Evolutionary conservation across 2,113 vertebrate species (phyloP), one percentile per base, ranked within the genome.

Genomic region (Podiceps cristatus): DNA sequence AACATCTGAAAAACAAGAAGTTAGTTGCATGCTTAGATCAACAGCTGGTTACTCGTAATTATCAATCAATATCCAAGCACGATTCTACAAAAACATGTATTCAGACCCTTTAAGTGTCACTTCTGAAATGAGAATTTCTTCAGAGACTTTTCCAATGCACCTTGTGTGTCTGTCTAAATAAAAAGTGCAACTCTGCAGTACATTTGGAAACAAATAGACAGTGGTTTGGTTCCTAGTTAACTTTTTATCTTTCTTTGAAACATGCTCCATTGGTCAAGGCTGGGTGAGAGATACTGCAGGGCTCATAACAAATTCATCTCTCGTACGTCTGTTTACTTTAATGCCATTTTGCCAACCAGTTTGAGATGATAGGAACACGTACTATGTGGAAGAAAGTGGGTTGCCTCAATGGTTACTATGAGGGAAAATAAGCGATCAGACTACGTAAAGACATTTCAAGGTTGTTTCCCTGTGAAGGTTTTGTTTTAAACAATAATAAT

Each of bases 181-280:
- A 80, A 76, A 47, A 0, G 0, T 28, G 2, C 7, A 31, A 18
- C 42, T 83, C 47, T 62, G 27, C 7, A 13, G 19, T 19, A 52
- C 15, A 7, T 73, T 63, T 50, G 58, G 45, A 52, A 81, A 50
- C 52, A 60, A 42, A 50, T 6, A 55, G 29, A 10, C n/a, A 72
- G 10, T 27, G 27, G 15, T 50, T 67, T 13, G 20, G 44, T 40
- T 67, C 33, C 24, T 40, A 22, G 27, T 31, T 66, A 59, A 59
- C 56, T 55, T 82, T 52, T 58, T 42, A 23, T 42, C 55, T 28
- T 35, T 50, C 31, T 78, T 68, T 63, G 49, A 69, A 79, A 16
- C 9, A 5, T 12, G 14, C 3, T 44, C 12, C 10, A 3, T 18
- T n/a, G n/a, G 42, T 42, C 15, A 18, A 58, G 59, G 42, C 25